Evolutionary conservation across 2,113 vertebrate genomes (phyloP), one percentile per base, ranked within the genome.

Genomic region (Rhinogobius similis): DNA sequence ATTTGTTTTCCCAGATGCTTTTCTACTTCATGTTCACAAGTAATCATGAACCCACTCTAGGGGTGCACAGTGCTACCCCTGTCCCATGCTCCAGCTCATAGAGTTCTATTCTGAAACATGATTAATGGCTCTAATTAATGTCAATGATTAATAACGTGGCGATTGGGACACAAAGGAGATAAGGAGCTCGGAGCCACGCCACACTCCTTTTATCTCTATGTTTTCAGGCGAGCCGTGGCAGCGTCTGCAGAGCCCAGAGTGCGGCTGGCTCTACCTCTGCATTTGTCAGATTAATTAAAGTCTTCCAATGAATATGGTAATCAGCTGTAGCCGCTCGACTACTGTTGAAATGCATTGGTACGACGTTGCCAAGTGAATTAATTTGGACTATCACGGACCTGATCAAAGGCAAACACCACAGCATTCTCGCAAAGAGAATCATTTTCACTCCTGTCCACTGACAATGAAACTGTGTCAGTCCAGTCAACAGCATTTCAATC

Each of bases 41-140:
- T 76, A 75, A 82, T 80, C 75, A 79, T 38, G 68, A 83, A 32
- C 44, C 41, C 71, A 52, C 77, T 65, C 73, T 75, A 53, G 59
- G 76, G 68, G 65, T 62, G 77, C 66, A 56, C 62, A 62, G 27
- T 43, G 77, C 79, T 27, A 65, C 87, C 75, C 73, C 71, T 70
- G 69, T 89, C 78, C 78, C 69, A 79, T 83, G 77, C 73, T 41
- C 81, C 75, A 71, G 81, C 75, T 76, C 68, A 65, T 88, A 91
- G 87, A 82, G 88, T 79, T 91, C 89, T 77, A 83, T 89, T 88
- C 86, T 84, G 82, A 87, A 67, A 75, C 56, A 62, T 93, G 92
- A 93, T 93, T 93, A 92, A 93, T 93, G 87, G 86, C 81, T 78
- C 77, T 92, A 93, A 93, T 93, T 93, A 93, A 87, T 75, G 86